Evolutionary conservation across 1,140 invertebrate genomes (phyloP).

Genomic region (Wiebesia pumilae): DNA sequence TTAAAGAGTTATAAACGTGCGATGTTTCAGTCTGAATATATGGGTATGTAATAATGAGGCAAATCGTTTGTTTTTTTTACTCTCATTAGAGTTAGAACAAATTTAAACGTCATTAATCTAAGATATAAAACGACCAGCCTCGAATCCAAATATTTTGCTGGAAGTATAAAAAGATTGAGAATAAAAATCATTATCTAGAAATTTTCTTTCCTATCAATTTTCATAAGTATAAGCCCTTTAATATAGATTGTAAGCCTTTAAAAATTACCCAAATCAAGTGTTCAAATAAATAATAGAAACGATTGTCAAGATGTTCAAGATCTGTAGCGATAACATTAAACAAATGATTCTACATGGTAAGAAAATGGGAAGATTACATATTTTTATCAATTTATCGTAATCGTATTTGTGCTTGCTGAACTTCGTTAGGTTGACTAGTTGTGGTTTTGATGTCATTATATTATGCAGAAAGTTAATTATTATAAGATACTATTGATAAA

Average conservation of each 20-base stretch:
- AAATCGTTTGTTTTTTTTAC: constrained; percentile 25
- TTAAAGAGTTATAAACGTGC: constrained; percentile 32
- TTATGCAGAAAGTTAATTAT: constrained; percentile 66
- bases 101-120: background rate
- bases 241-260: background rate
- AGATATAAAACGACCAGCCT: constrained; percentile 40
- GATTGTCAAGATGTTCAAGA: constrained; percentile 17
- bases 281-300: constrained; percentile 37
- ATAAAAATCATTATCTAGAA: constrained; percentile 1
- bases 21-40: constrained; percentile 50
- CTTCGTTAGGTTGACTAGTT: constrained; percentile 69
- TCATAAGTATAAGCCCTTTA: constrained; percentile 3
- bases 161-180: background rate
- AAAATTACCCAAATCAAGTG: constrained; percentile 9
- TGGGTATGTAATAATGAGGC: constrained; percentile 32
- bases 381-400: constrained; percentile 52
- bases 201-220: constrained; percentile 5
- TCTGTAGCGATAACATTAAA: constrained; percentile 31
- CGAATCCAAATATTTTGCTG: constrained; percentile 17
- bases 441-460: constrained; percentile 66
- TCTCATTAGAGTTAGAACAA: constrained; percentile 27
- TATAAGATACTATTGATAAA: constrained; percentile 63
- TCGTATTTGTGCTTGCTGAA: constrained; percentile 71
- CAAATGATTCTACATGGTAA: constrained; percentile 34
- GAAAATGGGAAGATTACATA: constrained; percentile 44